These are phyloP conservation scores for Hofmannophila pseudospretella DNA, from an alignment of 2,888 invertebrate species.

Conservation along the genomic window DNA sequence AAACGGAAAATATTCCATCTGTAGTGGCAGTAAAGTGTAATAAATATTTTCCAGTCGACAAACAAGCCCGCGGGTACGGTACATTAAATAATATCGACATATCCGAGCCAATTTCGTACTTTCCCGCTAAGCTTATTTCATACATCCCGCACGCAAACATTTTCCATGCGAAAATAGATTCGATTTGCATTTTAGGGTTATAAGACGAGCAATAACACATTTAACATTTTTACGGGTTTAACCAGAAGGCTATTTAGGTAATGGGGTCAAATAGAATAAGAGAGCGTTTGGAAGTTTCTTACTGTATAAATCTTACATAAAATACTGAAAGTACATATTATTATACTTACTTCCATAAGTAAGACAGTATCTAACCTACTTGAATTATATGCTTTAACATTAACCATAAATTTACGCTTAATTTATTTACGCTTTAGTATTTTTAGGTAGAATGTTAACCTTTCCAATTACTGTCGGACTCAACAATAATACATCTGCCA, in stretches of 20 bases:
- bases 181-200: slow-evolving; percentile 61
- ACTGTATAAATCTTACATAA: slow-evolving; percentile 6
- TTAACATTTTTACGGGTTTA: slow-evolving; percentile 27
- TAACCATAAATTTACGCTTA: no score
- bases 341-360: not conserved
- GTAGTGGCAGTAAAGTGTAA: slow-evolving; percentile 48
- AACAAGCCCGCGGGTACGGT: slow-evolving; percentile 56
- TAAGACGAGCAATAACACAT: slow-evolving; percentile 49
- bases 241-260: slow-evolving; percentile 26
- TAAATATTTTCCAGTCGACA: slow-evolving; percentile 66
- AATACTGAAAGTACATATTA: not conserved
- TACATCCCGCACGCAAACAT: slow-evolving; percentile 60
- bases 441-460: no score
- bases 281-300: not conserved
- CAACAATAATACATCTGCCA: no score
- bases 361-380: no score
- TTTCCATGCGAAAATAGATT: slow-evolving; percentile 58
- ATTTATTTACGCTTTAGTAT: no score
- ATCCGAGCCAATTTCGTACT: slow-evolving; percentile 67
- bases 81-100: slow-evolving; percentile 72
- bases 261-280: slow-evolving; percentile 16
- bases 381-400: no score
- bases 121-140: slow-evolving; percentile 65
- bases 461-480: no score
- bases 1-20: slow-evolving; percentile 34